Evolutionary conservation across 2,797 vertebrate genomes (phyloP).

Genomic region (Gymnothorax javanicus): DNA sequence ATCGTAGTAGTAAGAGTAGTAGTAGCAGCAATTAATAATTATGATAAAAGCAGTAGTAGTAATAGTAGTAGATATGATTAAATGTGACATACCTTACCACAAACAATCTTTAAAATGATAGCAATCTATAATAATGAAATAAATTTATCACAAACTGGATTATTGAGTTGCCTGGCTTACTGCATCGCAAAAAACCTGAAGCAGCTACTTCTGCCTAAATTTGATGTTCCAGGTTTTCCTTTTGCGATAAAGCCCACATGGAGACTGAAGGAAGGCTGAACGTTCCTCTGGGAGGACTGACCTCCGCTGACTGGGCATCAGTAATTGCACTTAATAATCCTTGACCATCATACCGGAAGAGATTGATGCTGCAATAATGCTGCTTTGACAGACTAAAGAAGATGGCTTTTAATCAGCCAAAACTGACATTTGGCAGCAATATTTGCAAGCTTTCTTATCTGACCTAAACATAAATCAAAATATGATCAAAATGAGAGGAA

Average conservation of each 20-base stretch:
- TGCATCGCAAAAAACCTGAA: too few species aligned
- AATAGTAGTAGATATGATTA: too few species aligned
- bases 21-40: too few species aligned
- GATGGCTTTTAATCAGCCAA: constrained; percentile 53
- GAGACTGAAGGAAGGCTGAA: background rate
- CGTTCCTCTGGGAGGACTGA: background rate
- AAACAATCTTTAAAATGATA: background rate
- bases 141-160: too few species aligned
- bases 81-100: background rate
- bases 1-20: background rate
- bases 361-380: constrained; percentile 1
- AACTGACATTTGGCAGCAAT: constrained; percentile 49
- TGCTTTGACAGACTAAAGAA: constrained; percentile 35
- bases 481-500: background rate
- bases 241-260: background rate
- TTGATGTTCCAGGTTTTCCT: too few species aligned
- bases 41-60: too few species aligned
- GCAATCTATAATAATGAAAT: too few species aligned
- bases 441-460: constrained; percentile 34
- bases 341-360: constrained; percentile 42
- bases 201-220: too few species aligned
- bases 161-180: too few species aligned
- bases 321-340: constrained; percentile 47
- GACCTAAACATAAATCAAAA: background rate
- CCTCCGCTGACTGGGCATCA: background rate